Conservation (phyloP, 2,797 vertebrate genomes). For the Percopsis omiscomaycus region DNA sequence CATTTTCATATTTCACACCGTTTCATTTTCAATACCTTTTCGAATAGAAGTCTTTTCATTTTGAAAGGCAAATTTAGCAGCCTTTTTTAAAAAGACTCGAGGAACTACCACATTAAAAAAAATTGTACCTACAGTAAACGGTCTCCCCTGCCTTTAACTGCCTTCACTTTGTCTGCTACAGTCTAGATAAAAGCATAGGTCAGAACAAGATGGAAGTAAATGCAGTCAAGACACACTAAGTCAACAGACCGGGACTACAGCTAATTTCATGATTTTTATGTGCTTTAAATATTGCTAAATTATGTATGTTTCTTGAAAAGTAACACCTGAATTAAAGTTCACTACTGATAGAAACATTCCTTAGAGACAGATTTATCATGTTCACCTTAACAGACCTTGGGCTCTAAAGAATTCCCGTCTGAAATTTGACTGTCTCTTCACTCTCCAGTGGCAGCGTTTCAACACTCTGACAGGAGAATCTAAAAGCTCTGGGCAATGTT, state of each 20-base stretch:
- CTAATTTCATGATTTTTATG: constrained; percentile 12
- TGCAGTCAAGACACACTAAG: neutral
- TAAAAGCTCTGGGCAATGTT: constrained; percentile 17
- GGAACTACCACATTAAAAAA: constrained; percentile 9
- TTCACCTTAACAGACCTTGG: constrained; percentile 51
- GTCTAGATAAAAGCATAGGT: constrained; percentile 25
- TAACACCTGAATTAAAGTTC: constrained; percentile 57
- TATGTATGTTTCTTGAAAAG: constrained; percentile 41
- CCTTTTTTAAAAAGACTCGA: neutral
- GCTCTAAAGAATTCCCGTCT: constrained; percentile 55
- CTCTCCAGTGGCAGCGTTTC: constrained; percentile 22
- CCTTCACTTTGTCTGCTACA: neutral
- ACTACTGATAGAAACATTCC: constrained; percentile 61
- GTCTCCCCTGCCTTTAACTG: constrained; percentile 1
- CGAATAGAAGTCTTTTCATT: neutral
- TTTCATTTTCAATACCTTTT: constrained; percentile 2
- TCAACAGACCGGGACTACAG: neutral
- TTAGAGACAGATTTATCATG: constrained; percentile 67
- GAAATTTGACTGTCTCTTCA: constrained; percentile 34
- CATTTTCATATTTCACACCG: neutral
- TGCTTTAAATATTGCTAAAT: constrained; percentile 10
- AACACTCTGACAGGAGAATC: constrained; percentile 35
- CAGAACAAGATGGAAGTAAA: neutral
- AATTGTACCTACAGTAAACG: neutral
- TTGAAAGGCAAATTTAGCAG: neutral